Evolutionary conservation across 2,888 invertebrate genomes (phyloP).

Genomic region (Xylota segnis): DNA sequence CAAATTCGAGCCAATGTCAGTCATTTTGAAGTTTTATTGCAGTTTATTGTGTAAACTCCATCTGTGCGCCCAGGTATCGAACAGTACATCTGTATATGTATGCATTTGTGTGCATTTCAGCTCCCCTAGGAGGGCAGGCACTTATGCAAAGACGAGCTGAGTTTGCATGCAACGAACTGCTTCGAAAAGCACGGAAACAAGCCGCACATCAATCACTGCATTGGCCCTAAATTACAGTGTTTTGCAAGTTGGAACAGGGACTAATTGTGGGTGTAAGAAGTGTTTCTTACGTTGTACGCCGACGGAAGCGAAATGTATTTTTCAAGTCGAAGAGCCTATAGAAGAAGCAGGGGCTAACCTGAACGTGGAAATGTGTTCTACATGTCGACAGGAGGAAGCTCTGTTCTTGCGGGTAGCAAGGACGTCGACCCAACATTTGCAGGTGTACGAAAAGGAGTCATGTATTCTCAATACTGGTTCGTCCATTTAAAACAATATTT

Average conservation of each 20-base stretch:
- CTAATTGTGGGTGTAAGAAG: conserved; percentile 73
- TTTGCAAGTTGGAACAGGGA: conserved; percentile 59
- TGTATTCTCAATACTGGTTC: no score
- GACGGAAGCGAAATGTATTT: conserved; percentile 57
- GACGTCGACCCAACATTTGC: not conserved
- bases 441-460: no score
- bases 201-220: conserved; percentile 75
- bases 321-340: conserved; percentile 20
- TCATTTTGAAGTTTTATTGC: conserved; percentile 68
- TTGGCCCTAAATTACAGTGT: conserved; percentile 65
- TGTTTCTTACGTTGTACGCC: conserved; percentile 60
- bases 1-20: conserved; percentile 71
- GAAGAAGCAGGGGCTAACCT: conserved; percentile 5
- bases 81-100: conserved; percentile 1
- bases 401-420: not conserved
- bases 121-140: conserved; percentile 24
- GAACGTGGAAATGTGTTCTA: conserved; percentile 16
- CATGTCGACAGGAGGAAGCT: conserved; percentile 16
- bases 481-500: no score
- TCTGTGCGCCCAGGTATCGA: conserved; percentile 24
- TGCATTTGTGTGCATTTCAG: not conserved
- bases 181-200: conserved; percentile 69
- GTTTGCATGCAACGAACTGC: conserved; percentile 53
- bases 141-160: conserved; percentile 26
- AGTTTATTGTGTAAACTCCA: conserved; percentile 51